A percentile compares a stretch with the other conserved stretches of the same genome.
Conservation (phyloP, 2,888 invertebrate species). For the Acrobasis suavella region DNA sequence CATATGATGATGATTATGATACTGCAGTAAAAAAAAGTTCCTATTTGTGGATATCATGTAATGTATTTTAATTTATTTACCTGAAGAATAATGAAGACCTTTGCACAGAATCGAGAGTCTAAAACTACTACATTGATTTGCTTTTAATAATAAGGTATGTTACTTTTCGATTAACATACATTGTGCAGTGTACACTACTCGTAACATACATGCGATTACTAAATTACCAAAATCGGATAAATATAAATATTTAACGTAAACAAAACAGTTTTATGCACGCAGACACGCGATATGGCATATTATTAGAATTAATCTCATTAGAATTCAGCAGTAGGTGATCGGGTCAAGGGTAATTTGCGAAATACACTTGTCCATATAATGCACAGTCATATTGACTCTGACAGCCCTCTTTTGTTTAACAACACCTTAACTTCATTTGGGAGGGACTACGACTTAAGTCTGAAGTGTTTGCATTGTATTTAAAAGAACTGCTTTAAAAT, state of each 20-base stretch:
- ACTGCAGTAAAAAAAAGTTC: too few species aligned
- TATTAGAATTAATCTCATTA: conserved; percentile 10
- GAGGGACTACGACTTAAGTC: conserved; percentile 11
- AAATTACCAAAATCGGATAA: not conserved
- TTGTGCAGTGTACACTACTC: too few species aligned
- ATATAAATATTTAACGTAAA: conserved; percentile 3
- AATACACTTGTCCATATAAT: conserved; percentile 5
- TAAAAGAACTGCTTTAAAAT: not conserved
- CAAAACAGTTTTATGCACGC: not conserved
- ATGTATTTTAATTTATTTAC: too few species aligned
- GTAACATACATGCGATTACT: not conserved
- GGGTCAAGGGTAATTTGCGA: conserved; percentile 20
- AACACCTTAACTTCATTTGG: conserved; percentile 17
- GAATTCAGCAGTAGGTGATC: conserved; percentile 8
- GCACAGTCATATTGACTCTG: conserved; percentile 1
- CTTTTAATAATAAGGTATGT: too few species aligned
- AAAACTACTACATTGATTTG: too few species aligned
- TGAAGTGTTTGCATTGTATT: conserved; percentile 3
- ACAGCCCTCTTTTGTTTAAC: conserved; percentile 8
- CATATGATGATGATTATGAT: too few species aligned
- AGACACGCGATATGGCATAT: conserved; percentile 3
- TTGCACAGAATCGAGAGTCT: too few species aligned
- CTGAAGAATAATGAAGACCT: too few species aligned
- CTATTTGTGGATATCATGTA: too few species aligned
- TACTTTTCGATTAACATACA: too few species aligned